Evolutionary conservation across 2,113 vertebrate species (phyloP).

Genomic region (Mobula hypostoma): DNA sequence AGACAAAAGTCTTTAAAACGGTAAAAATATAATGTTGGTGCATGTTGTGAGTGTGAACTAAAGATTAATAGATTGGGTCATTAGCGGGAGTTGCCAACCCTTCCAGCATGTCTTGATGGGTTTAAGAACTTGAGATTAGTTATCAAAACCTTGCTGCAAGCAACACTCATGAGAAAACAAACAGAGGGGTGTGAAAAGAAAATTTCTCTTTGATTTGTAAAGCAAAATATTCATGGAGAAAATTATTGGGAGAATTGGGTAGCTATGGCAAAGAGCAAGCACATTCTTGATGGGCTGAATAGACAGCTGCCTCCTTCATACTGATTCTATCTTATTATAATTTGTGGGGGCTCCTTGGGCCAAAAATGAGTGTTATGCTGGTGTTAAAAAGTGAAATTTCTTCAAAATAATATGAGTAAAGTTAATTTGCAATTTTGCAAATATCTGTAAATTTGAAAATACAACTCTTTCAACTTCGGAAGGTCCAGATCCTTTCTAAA

Average conservation of each 20-base stretch:
- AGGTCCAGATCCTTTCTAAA: neutral
- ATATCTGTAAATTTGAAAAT: neutral
- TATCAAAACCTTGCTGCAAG: no score
- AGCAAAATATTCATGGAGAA: neutral
- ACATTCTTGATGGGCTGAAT: neutral
- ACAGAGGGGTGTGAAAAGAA: neutral
- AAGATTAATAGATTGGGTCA: neutral
- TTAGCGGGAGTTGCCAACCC: neutral
- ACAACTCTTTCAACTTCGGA: neutral
- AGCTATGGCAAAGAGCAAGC: neutral
- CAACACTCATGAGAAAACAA: neutral
- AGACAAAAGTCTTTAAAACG: no score
- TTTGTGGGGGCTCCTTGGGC: neutral
- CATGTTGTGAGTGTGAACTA: neutral
- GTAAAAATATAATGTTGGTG: neutral
- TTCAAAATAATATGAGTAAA: no score
- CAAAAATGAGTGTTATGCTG: neutral
- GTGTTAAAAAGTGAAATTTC: neutral
- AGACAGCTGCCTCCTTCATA: neutral
- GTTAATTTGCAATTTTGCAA: no score
- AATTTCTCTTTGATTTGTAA: neutral
- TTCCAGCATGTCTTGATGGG: neutral
- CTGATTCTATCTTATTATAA: neutral
- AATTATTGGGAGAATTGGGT: neutral
- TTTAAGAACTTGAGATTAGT: neutral